Percentiles rank a stretch among this genome's conserved stretches.
phyloP scores from a whole-genome alignment of 2,888 invertebrate species.

The Podotricha telesiphe region DNA sequence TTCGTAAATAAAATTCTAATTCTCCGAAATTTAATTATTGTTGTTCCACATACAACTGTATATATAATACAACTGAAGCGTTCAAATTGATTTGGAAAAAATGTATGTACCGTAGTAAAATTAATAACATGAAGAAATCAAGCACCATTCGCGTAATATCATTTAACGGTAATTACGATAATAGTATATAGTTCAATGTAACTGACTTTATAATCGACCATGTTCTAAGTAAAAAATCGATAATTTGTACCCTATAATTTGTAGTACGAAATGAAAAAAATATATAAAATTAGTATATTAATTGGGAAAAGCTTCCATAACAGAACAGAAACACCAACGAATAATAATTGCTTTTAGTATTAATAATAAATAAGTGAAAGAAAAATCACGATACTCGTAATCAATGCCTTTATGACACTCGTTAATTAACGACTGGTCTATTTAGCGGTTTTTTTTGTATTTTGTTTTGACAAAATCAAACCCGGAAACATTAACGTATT shows the following conservation, averaged over 20 bases:
- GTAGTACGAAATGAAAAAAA: no score
- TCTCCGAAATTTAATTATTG: neutral
- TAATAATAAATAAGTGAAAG: neutral
- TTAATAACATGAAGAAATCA: constrained; percentile 41
- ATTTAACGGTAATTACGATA: constrained; percentile 40
- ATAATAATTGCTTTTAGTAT: no score
- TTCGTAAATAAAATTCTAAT: neutral
- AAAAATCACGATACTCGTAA: neutral
- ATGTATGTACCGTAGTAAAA: constrained; percentile 37
- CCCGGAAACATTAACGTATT: no score
- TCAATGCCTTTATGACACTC: neutral
- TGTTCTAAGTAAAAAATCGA: neutral
- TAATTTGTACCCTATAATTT: no score
- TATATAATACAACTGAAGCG: constrained; percentile 5
- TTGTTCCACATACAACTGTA: constrained; percentile 12
- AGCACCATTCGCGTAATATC: constrained; percentile 34
- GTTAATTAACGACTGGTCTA: neutral
- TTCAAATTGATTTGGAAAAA: constrained; percentile 18
- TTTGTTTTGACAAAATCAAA: no score
- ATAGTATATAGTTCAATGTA: constrained; percentile 33
- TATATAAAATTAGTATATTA: no score
- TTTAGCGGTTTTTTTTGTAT: neutral
- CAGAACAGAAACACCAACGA: no score
- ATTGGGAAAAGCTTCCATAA: no score
- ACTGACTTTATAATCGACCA: constrained; percentile 24